phyloP scores from a whole-genome alignment of 2,113 vertebrate species.

The Kryptolebias marmoratus region DNA sequence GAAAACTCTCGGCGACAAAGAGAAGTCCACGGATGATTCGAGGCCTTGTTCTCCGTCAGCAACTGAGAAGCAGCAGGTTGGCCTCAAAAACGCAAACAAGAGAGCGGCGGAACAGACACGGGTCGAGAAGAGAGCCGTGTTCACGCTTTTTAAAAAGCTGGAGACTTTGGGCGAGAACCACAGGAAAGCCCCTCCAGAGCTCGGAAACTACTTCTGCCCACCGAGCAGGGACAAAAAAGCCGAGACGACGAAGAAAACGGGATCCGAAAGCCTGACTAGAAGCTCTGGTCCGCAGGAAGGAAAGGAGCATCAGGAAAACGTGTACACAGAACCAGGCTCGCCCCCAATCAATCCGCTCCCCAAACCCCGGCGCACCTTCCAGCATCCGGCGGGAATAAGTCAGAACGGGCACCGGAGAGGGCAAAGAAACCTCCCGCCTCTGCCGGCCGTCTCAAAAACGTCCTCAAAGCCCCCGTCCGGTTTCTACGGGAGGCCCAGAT shows the following conservation, averaged over 20 bases:
- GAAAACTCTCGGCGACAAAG: constrained; percentile 2
- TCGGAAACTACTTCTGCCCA: constrained; percentile 89
- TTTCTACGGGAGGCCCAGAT: constrained; percentile 81
- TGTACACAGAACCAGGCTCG: constrained; percentile 80
- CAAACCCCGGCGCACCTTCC: constrained; percentile 90
- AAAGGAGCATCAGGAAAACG: constrained; percentile 70
- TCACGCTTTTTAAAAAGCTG: constrained; percentile 87
- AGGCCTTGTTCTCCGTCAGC: constrained; percentile 27
- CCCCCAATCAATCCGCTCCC: constrained; percentile 87
- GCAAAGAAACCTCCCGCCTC: constrained; percentile 85
- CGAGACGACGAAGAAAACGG: constrained; percentile 45
- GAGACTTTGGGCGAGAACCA: constrained; percentile 86
- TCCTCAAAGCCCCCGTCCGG: constrained; percentile 84
- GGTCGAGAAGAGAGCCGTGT: constrained; percentile 83
- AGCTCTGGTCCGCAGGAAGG: constrained; percentile 40
- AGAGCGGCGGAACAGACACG: constrained; percentile 57
- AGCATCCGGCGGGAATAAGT: constrained; percentile 75
- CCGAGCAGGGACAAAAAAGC: constrained; percentile 72
- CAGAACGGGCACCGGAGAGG: constrained; percentile 61
- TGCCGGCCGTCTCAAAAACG: constrained; percentile 81
- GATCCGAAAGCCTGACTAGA: constrained; percentile 42
- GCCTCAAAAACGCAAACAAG: constrained; percentile 43
- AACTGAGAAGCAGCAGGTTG: constrained; percentile 59
- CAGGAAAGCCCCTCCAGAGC: constrained; percentile 80
- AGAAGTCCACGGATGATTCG: constrained; percentile 18